phyloP scores from a whole-genome alignment of 1,140 invertebrate species.

The Danaus melanippus region DNA sequence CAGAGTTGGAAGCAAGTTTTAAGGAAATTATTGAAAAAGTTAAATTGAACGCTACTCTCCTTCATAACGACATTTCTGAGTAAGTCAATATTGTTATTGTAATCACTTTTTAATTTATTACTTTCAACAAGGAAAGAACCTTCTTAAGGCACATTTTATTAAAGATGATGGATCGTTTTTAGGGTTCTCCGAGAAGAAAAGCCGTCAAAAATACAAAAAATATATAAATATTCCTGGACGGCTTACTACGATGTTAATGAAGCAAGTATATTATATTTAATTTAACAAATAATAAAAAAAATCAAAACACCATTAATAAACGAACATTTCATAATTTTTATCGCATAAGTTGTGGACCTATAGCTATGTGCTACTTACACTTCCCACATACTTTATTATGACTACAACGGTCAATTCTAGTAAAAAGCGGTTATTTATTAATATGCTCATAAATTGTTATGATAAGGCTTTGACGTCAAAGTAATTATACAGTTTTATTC shows the following conservation, averaged over 20 bases:
- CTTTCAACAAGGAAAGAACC: no score
- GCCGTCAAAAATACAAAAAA: slow-evolving; percentile 2
- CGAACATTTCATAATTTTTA: no score
- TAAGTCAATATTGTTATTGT: slow-evolving; percentile 25
- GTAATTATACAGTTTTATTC: no score
- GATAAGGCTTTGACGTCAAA: no score
- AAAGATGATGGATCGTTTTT: slow-evolving; percentile 9
- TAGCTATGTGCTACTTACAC: no score
- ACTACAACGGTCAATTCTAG: no score
- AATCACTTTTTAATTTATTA: slow-evolving; percentile 1
- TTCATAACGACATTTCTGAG: slow-evolving; percentile 41
- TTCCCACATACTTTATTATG: no score
- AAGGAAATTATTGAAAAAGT: slow-evolving; percentile 19
- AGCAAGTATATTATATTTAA: slow-evolving; percentile 29
- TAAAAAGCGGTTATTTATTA: no score
- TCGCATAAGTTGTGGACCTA: no score
- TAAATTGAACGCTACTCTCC: slow-evolving; percentile 26
- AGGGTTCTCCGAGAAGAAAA: slow-evolving; percentile 46
- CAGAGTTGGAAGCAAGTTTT: slow-evolving; percentile 26
- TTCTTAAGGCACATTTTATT: no score
- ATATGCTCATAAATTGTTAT: no score
- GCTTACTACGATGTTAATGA: slow-evolving; percentile 52
- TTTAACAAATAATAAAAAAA: background rate
- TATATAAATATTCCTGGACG: slow-evolving; percentile 38
- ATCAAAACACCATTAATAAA: no score